Percentiles rank a stretch among this genome's conserved stretches.
These are phyloP conservation scores for Thamnophis sirtalis DNA, from an alignment of 2,113 vertebrate genomes.

Conservation along the genomic window DNA sequence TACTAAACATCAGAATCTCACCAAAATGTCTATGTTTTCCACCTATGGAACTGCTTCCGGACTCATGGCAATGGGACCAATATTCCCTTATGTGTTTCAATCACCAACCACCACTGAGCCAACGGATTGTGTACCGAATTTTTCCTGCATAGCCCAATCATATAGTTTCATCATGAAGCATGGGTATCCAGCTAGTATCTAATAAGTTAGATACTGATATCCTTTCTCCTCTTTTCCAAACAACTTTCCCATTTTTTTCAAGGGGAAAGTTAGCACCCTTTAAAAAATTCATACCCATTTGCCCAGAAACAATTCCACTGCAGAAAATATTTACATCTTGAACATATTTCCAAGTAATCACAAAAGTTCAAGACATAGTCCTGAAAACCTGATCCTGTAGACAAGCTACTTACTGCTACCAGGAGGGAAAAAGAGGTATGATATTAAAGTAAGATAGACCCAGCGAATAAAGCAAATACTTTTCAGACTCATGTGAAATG, in stretches of 20 bases:
- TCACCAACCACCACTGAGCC: too few relatives aligned
- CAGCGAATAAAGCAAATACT: not conserved
- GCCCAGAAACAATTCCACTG: not conserved
- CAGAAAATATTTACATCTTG: not conserved
- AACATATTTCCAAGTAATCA: not conserved
- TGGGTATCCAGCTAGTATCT: too few relatives aligned
- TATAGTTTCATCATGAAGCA: too few relatives aligned
- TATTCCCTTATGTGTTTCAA: too few relatives aligned
- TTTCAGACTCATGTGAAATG: too few relatives aligned
- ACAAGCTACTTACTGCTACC: not conserved
- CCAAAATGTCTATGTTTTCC: too few relatives aligned
- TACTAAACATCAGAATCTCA: too few relatives aligned
- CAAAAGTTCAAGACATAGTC: not conserved
- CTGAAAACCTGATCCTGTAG: not conserved
- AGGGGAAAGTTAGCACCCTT: not conserved
- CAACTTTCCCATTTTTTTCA: not conserved
- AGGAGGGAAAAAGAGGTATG: not conserved
- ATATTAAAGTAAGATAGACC: too few relatives aligned
- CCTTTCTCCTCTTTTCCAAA: not conserved
- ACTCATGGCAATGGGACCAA: too few relatives aligned
- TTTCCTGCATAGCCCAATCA: too few relatives aligned
- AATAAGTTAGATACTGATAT: not conserved
- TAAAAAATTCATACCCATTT: not conserved
- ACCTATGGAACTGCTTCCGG: too few relatives aligned
- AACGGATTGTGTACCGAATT: too few relatives aligned